Percentiles rank a stretch among this genome's conserved stretches.
These are phyloP conservation scores for Meloe dianella DNA, from an alignment of 2,888 invertebrate genomes.

Conservation along the genomic window DNA sequence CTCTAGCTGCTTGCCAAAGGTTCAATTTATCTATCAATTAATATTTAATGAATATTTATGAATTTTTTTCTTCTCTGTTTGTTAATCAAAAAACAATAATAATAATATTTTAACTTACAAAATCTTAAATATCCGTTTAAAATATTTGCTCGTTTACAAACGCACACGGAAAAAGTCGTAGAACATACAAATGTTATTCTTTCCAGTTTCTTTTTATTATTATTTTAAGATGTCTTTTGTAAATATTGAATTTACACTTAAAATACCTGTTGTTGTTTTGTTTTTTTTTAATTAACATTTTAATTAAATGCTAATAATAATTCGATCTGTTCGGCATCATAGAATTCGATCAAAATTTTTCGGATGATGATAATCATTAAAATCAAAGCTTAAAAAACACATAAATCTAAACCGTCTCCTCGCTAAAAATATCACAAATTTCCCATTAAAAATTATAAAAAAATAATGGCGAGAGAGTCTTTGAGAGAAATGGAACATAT, in stretches of 20 bases:
- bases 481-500: neutral
- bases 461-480: neutral
- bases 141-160: neutral
- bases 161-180: no score
- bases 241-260: neutral
- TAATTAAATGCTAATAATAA: neutral
- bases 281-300: neutral
- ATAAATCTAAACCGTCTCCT: neutral
- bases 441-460: neutral
- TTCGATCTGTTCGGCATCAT: no score
- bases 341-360: no score
- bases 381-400: neutral
- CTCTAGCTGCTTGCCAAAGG: neutral
- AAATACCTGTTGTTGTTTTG: no score
- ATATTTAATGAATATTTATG: neutral
- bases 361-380: neutral
- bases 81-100: neutral
- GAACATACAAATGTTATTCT: neutral
- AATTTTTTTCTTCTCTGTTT: neutral
- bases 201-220: neutral
- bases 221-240: neutral
- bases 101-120: neutral
- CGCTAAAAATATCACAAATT: neutral
- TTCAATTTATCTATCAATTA: neutral
- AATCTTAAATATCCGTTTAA: slow-evolving; percentile 1